Percentiles rank a stretch among this genome's conserved stretches.
phyloP scores from a whole-genome alignment of 1,140 invertebrate genomes.

The Mercenaria mercenaria region DNA sequence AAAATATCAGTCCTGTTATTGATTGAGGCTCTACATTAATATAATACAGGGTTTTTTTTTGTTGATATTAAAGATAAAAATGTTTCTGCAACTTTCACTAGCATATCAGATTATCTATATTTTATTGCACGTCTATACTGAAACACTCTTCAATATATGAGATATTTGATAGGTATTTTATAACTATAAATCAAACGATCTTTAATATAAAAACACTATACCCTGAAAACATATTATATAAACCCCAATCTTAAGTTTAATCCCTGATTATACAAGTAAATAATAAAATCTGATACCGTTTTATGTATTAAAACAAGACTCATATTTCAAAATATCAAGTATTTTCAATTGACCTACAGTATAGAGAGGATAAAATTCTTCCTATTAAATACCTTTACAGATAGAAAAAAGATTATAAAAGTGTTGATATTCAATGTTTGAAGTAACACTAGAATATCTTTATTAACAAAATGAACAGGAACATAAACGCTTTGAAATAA shows the following conservation, averaged over 20 bases:
- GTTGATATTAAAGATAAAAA: too few species aligned
- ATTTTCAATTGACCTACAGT: neutral
- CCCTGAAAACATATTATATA: neutral
- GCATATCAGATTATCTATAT: neutral
- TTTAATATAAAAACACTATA: constrained; percentile 4
- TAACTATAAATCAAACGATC: neutral
- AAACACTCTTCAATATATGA: neutral
- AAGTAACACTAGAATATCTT: too few species aligned
- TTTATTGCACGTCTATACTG: neutral
- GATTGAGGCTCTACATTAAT: too few species aligned
- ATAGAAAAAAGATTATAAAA: too few species aligned
- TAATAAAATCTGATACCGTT: constrained; percentile 24
- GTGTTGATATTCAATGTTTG: too few species aligned
- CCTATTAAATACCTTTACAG: too few species aligned
- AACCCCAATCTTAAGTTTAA: neutral
- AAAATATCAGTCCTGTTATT: too few species aligned
- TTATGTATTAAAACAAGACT: neutral
- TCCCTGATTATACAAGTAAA: neutral
- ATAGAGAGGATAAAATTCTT: neutral
- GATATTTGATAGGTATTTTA: constrained; percentile 33
- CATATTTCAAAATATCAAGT: constrained; percentile 20
- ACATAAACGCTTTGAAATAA: too few species aligned
- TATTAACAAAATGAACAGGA: too few species aligned
- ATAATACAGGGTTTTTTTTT: too few species aligned
- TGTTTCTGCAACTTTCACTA: neutral